Evolutionary conservation across 1,140 invertebrate genomes (phyloP).

Genomic region (Dendroctonus ponderosae): DNA sequence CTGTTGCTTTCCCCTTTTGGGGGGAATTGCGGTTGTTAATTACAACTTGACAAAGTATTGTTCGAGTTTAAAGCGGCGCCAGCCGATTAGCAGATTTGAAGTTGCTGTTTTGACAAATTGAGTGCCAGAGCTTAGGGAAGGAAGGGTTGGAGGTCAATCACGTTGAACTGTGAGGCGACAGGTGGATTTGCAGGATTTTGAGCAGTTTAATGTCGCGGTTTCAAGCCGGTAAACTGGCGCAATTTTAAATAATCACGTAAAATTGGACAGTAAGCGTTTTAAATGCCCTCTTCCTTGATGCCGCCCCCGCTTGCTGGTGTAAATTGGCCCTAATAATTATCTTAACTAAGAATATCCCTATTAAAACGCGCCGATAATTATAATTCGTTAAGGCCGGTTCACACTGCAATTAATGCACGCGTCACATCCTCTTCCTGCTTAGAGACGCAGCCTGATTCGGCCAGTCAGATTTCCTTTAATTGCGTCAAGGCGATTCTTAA

Average conservation of each 20-base stretch:
- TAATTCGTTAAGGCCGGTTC: conserved; percentile 48
- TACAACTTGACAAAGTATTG: conserved; percentile 23
- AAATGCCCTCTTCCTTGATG: neutral
- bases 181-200: neutral
- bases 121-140: neutral
- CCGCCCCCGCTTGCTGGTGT: conserved; percentile 8
- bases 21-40: conserved; percentile 8
- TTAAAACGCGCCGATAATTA: conserved; percentile 48
- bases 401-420: conserved; percentile 47
- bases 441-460: conserved; percentile 29
- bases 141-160: conserved; percentile 6
- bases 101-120: conserved; percentile 20
- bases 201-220: neutral
- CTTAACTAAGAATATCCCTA: conserved; percentile 50
- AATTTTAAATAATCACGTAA: too few relatives aligned
- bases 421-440: conserved; percentile 48
- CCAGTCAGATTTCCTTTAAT: conserved; percentile 35
- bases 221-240: too few relatives aligned
- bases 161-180: neutral
- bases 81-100: conserved; percentile 16
- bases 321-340: conserved; percentile 42
- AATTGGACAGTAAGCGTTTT: too few relatives aligned
- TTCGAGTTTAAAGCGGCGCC: conserved; percentile 4
- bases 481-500: conserved; percentile 7
- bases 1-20: conserved; percentile 9